phyloP scores from a whole-genome alignment of 2,888 invertebrate species.

The Hetaerina titia region DNA sequence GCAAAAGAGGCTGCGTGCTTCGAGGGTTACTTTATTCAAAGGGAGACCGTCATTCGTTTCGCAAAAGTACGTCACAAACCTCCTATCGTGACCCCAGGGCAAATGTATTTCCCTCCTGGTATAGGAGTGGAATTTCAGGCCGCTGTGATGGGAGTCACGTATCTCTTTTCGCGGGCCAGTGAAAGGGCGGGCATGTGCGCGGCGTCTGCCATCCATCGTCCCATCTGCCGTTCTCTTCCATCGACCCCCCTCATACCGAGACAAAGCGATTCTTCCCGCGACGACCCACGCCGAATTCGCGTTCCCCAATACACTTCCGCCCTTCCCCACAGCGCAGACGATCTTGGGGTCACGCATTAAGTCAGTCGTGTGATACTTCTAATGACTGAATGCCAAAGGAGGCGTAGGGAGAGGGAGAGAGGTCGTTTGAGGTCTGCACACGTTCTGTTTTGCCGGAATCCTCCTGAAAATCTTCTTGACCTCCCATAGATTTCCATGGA shows the following conservation, averaged over 20 bases:
- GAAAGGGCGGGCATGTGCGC: neutral
- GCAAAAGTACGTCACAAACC: neutral
- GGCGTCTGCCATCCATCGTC: neutral
- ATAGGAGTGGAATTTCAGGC: neutral
- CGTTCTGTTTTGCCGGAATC: too few species aligned
- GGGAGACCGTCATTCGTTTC: neutral
- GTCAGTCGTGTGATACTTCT: neutral
- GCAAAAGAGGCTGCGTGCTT: constrained; percentile 17
- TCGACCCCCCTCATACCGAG: neutral
- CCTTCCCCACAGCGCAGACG: neutral
- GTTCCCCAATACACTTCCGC: constrained; percentile 25
- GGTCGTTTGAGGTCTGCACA: too few species aligned
- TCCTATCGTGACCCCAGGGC: neutral
- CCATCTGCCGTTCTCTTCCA: neutral
- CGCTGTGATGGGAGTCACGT: constrained; percentile 55
- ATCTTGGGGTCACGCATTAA: constrained; percentile 32
- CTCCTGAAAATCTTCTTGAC: too few species aligned
- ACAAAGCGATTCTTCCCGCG: neutral
- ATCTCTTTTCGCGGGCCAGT: constrained; percentile 21
- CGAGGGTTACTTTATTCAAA: neutral
- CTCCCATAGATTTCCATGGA: too few species aligned
- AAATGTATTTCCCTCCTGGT: constrained; percentile 26
- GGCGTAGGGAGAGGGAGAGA: too few species aligned
- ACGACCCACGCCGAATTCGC: constrained; percentile 46
- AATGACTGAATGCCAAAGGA: neutral